Conservation (phyloP, 2,888 invertebrate genomes). For the Eudemis profundana region DNA sequence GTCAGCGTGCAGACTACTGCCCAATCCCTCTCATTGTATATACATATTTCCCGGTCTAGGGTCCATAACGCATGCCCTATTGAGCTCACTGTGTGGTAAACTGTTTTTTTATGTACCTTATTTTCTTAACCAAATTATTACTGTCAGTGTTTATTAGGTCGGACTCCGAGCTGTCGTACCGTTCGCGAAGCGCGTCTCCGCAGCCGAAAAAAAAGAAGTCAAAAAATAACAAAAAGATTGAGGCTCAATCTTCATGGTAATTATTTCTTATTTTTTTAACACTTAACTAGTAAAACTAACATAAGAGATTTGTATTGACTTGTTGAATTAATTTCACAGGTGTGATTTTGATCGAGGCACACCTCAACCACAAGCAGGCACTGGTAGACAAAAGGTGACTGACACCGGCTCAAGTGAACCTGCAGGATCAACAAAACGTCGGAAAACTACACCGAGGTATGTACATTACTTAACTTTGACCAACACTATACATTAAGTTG, state of each 20-base stretch:
- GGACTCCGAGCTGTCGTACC: background rate
- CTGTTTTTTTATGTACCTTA: no score
- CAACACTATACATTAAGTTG: no score
- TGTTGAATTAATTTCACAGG: constrained; percentile 4
- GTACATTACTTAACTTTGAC: background rate
- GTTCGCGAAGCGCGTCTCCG: background rate
- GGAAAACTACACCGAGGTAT: background rate
- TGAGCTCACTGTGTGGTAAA: no score
- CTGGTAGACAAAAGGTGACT: no score
- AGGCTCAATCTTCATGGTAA: background rate
- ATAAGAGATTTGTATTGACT: background rate
- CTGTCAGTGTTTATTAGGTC: no score
- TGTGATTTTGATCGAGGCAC: background rate
- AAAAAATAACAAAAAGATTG: background rate
- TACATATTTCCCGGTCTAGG: no score
- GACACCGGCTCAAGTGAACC: background rate
- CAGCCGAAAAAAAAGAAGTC: background rate
- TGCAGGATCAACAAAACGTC: background rate
- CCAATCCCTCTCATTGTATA: no score
- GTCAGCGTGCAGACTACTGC: no score
- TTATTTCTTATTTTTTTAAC: background rate
- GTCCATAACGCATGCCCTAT: no score
- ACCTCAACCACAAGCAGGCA: background rate
- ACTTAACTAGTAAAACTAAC: background rate
- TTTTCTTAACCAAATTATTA: no score